These are phyloP conservation scores for Tortricodes alternella DNA, from an alignment of 2,888 invertebrate species.

Conservation along the genomic window DNA sequence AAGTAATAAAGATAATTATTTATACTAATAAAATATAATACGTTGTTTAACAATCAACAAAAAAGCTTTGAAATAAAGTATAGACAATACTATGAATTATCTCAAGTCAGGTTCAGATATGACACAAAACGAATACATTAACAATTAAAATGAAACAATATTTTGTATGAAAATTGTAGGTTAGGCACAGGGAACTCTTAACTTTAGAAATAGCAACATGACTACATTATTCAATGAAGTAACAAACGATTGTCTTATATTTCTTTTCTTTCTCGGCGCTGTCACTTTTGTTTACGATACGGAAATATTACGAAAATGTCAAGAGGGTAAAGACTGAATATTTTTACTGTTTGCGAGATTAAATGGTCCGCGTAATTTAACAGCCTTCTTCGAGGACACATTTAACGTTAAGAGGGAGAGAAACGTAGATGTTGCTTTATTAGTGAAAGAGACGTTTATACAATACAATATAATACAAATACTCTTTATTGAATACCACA, in stretches of 20 bases:
- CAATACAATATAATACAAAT: too few relatives aligned
- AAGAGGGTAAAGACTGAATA: slow-evolving; percentile 7
- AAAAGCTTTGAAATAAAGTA: too few relatives aligned
- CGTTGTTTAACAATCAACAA: too few relatives aligned
- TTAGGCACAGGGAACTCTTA: too few relatives aligned
- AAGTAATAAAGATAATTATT: too few relatives aligned
- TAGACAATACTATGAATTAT: too few relatives aligned
- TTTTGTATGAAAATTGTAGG: background rate
- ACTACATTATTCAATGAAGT: too few relatives aligned
- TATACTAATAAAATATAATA: too few relatives aligned
- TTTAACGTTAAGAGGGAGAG: slow-evolving; percentile 4
- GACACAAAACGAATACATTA: background rate
- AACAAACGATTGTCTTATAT: background rate
- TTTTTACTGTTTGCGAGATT: slow-evolving; percentile 22
- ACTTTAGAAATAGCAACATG: too few relatives aligned
- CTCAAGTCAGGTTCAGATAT: too few relatives aligned
- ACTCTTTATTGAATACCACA: too few relatives aligned
- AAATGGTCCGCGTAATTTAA: slow-evolving; percentile 24
- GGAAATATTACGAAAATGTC: background rate
- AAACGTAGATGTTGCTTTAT: background rate
- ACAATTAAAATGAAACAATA: background rate
- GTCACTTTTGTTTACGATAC: background rate
- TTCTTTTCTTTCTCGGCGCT: background rate
- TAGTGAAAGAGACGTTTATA: background rate
- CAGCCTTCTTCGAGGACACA: slow-evolving; percentile 12